Evolutionary conservation across 1,140 invertebrate genomes (phyloP), one percentile per base, ranked within the genome.

Genomic region (Anoplolepis gracilipes): DNA sequence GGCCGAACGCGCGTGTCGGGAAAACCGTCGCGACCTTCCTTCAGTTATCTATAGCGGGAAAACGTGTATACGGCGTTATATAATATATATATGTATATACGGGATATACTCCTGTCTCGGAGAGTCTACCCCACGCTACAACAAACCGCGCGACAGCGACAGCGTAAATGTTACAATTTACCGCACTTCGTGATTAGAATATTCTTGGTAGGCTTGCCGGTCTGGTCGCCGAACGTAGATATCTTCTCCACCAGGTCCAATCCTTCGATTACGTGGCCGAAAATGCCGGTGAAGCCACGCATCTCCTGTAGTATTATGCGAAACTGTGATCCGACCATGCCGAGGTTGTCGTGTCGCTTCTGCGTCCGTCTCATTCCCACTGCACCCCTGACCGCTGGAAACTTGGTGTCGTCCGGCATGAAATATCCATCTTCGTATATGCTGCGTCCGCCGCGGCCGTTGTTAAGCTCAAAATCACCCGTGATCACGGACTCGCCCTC

Each of bases 291-390:
- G 93, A 98, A 98, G 19, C 97, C 97, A 73, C 97, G 96, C 97
- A 97, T 97, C 91, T 98, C 97, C 85, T 97, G 97, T 76, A 98
- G 93, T 86, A 98, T 97, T 79, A 98, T 96, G 62, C 97, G 96
- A 94, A 98, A 98, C 92, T 98, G 97, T 53, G 97, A 98, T 28
- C 97, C 97, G 0, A 98, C 97, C 95, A 97, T 96, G 42, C 97
- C 97, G 55, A 97, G 93, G 90, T 97, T 97, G 90, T 98, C 97
- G 93, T 97, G 97, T 5, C 97, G 96, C 91, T 97, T 97, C 89
- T 98, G 97, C 62, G 97, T 97, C 6, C 97, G 95, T 28, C 97
- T 95, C 97, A 98, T 98, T 28, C 97, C 97, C 1, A 98, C 97
- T 1, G 97, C 97, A 11, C 97, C 97, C 13, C 97, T 94, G 0